phyloP scores from a whole-genome alignment of 2,888 invertebrate genomes.

The Drosophila paranaensis region DNA sequence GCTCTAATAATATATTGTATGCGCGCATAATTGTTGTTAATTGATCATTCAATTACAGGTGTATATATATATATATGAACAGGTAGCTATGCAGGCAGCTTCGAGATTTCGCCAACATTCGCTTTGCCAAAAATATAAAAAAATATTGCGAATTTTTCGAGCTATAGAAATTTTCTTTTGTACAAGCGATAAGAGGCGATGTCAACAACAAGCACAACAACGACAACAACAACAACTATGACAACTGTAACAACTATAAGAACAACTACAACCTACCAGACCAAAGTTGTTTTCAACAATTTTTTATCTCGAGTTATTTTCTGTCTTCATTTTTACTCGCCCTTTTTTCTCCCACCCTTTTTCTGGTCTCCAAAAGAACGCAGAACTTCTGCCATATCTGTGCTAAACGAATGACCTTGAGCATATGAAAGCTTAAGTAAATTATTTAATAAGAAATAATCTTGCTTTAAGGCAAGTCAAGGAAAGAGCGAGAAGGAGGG shows the following conservation, averaged over 20 bases:
- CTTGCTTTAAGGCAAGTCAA: too few species aligned
- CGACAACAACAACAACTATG: neutral
- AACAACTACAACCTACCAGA: neutral
- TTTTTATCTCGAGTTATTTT: neutral
- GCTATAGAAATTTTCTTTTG: slow-evolving; percentile 28
- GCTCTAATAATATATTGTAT: slow-evolving; percentile 11
- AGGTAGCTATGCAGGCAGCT: too few species aligned
- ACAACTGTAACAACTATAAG: neutral
- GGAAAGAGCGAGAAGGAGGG: too few species aligned
- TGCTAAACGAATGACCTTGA: slow-evolving; percentile 2
- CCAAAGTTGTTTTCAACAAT: neutral
- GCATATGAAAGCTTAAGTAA: neutral
- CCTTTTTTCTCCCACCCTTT: neutral
- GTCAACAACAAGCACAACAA: neutral
- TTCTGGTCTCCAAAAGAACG: neutral
- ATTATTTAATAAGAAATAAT: neutral
- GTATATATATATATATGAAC: neutral
- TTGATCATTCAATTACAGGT: slow-evolving; percentile 28
- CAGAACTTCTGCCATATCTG: neutral
- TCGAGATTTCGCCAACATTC: slow-evolving; percentile 1
- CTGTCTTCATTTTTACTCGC: neutral
- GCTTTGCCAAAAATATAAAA: neutral
- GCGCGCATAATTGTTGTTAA: slow-evolving; percentile 29
- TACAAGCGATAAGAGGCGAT: slow-evolving; percentile 22
- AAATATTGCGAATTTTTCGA: neutral